Conservation (phyloP, 2,888 invertebrate species). For the Volucella inflata region DNA sequence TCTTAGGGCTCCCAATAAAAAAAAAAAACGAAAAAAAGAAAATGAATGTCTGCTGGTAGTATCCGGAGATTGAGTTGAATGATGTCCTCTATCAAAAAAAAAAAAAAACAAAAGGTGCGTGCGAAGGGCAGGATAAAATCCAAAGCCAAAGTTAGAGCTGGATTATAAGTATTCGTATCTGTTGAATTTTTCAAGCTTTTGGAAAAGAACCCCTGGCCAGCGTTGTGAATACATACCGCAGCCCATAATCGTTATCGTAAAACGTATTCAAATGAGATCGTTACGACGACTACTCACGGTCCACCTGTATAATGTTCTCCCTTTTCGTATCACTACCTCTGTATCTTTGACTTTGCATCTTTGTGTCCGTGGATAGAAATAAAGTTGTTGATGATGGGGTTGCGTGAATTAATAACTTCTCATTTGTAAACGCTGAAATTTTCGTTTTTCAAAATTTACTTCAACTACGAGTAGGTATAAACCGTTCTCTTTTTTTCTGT, state of each 20-base stretch:
- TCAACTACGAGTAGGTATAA: conserved; percentile 32
- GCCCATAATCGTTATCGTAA: background rate
- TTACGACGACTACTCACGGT: conserved; percentile 16
- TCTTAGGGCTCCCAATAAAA: background rate
- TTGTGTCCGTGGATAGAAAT: background rate
- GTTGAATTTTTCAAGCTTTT: background rate
- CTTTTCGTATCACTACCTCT: too few relatives aligned
- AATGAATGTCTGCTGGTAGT: too few relatives aligned
- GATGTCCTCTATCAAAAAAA: too few relatives aligned
- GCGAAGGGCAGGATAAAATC: too few relatives aligned
- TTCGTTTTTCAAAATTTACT: conserved; percentile 5
- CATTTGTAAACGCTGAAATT: background rate
- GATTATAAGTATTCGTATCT: background rate
- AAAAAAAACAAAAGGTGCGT: too few relatives aligned
- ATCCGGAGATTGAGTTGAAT: too few relatives aligned
- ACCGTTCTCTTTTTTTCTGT: conserved; percentile 5
- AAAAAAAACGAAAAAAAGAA: too few relatives aligned
- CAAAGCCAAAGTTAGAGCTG: background rate
- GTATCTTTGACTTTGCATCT: too few relatives aligned
- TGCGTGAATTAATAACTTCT: conserved; percentile 41
- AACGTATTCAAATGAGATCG: conserved; percentile 32
- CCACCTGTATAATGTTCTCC: too few relatives aligned
- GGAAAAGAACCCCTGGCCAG: background rate
- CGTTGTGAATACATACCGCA: too few relatives aligned
- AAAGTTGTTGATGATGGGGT: conserved; percentile 27